Evolutionary conservation across 2,113 vertebrate species (phyloP).

Genomic region (Python bivittatus): DNA sequence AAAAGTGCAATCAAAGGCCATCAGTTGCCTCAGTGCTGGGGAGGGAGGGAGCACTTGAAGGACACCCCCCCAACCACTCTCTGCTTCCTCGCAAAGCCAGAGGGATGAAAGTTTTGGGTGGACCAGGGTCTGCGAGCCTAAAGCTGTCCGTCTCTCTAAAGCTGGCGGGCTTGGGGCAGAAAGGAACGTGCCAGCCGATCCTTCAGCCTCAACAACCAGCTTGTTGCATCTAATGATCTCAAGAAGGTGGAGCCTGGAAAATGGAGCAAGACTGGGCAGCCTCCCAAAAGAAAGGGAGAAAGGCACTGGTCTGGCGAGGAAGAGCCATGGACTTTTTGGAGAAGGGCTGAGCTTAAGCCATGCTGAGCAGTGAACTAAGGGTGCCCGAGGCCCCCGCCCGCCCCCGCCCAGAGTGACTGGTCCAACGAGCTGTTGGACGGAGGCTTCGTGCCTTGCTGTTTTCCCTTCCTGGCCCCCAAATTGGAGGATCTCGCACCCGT

Average conservation of each 20-base stretch:
- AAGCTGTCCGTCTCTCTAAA: neutral
- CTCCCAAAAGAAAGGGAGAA: neutral
- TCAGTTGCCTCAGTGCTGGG: neutral
- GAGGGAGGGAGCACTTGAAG: too few species aligned
- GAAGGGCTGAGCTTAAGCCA: neutral
- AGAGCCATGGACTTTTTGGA: neutral
- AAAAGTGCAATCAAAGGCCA: neutral
- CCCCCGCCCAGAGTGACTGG: too few species aligned
- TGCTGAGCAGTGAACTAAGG: neutral
- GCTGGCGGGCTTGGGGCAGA: neutral
- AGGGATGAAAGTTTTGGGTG: neutral
- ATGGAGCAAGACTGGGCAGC: neutral
- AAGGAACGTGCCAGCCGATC: neutral
- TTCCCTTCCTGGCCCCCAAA: neutral
- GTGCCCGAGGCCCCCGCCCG: neutral
- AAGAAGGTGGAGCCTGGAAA: neutral
- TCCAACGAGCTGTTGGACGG: neutral
- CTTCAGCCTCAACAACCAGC: neutral
- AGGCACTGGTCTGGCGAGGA: neutral
- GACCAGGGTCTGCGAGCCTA: neutral
- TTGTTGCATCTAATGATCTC: neutral
- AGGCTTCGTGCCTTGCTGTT: neutral
- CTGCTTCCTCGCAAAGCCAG: neutral
- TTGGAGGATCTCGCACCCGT: neutral
- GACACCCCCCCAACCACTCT: too few species aligned